A percentile compares a stretch with the other conserved stretches of the same genome.
Conservation (phyloP, 2,113 vertebrate species). For the Steatornis caripensis region DNA sequence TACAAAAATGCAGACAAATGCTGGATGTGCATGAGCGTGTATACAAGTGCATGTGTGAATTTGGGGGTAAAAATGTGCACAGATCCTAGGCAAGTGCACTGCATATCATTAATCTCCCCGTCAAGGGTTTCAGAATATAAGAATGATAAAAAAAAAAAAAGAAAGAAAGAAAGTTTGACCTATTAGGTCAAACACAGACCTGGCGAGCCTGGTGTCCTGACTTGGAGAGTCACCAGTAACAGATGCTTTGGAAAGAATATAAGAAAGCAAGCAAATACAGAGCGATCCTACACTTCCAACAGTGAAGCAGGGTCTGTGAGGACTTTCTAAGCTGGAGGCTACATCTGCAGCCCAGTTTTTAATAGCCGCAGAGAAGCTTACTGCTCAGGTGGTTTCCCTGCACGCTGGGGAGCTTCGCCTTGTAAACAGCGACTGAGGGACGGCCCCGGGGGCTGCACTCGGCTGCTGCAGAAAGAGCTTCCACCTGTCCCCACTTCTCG, state of each 20-base stretch:
- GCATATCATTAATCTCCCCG: neutral
- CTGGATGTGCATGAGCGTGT: neutral
- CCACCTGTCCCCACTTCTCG: neutral
- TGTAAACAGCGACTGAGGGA: neutral
- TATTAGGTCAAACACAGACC: neutral
- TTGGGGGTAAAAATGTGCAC: neutral
- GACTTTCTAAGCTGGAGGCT: neutral
- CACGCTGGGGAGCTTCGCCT: neutral
- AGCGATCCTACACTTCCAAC: neutral
- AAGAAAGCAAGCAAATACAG: neutral
- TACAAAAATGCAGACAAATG: neutral
- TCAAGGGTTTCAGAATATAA: neutral
- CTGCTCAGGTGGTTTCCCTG: constrained; percentile 10
- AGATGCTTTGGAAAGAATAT: neutral
- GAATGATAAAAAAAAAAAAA: neutral
- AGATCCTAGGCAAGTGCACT: neutral
- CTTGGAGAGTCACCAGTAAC: neutral
- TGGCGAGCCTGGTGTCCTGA: neutral
- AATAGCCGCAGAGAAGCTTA: neutral
- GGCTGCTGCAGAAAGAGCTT: neutral
- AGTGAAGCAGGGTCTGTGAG: neutral
- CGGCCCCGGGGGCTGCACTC: neutral
- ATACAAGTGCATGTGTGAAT: neutral
- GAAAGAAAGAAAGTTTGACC: neutral
- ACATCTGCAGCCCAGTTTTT: constrained; percentile 10